Conservation (phyloP, 2,888 invertebrate genomes). For the Xestia ashworthii region DNA sequence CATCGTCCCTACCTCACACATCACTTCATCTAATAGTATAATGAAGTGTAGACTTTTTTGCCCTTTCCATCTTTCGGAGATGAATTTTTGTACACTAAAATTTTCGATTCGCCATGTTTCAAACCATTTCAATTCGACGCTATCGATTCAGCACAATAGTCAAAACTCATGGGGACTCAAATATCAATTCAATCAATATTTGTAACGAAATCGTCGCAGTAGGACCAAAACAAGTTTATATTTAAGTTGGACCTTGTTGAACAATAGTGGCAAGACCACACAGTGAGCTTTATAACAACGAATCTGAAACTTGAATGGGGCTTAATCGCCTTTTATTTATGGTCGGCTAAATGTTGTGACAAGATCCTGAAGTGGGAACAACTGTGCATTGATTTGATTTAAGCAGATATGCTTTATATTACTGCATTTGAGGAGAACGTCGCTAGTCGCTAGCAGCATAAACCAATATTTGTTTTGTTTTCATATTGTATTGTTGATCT, state of each 20-base stretch:
- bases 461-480: neutral
- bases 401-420: slow-evolving; percentile 3
- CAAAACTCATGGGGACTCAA: neutral
- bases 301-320: slow-evolving; percentile 61
- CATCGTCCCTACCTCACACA: slow-evolving; percentile 26
- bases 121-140: neutral
- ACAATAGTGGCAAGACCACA: slow-evolving; percentile 72
- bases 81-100: neutral
- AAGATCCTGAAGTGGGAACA: slow-evolving; percentile 44
- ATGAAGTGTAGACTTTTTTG: neutral
- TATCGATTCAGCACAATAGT: slow-evolving; percentile 3
- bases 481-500: no score
- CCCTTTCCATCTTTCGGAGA: neutral
- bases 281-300: slow-evolving; percentile 64
- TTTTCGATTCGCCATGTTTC: neutral
- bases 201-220: slow-evolving; percentile 22
- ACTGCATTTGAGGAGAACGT: slow-evolving; percentile 1
- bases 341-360: slow-evolving; percentile 58
- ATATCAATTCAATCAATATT: slow-evolving; percentile 41
- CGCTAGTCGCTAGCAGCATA: neutral
- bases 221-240: slow-evolving; percentile 40
- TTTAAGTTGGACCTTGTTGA: slow-evolving; percentile 58
- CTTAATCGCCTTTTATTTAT: slow-evolving; percentile 63
- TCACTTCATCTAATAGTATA: neutral
- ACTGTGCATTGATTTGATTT: slow-evolving; percentile 42